Base-by-base conservation (phyloP, 2,888 invertebrate genomes). In the Nomada fabriciana region DNA sequence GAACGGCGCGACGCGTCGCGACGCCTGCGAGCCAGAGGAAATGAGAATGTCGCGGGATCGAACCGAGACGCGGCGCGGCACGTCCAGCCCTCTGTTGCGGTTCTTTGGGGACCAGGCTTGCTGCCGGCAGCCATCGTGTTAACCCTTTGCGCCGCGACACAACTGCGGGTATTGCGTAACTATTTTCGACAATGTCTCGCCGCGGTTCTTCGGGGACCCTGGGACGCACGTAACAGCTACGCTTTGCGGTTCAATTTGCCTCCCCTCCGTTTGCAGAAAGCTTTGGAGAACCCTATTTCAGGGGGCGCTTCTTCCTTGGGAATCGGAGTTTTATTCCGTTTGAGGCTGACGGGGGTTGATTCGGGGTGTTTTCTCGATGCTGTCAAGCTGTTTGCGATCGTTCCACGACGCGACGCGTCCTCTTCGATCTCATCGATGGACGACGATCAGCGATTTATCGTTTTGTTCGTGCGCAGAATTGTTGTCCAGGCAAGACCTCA, bases 31-130 rank as follows among this genome's bases (percentile, higher is more conserved):
- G 64, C 25, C 64, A 29, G 80, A 80, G 80, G 80, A 80, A 80
- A 80, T 81, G 80, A 81, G 82, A 81, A 81, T 67, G 80, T 73
- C 80, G 73, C 82, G 61, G 61, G 29, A 72, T 72, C 81, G 80
- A 80, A 80, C 67, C 50, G 81, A 72, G 80, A 60, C 25, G 55
- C 55, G 57, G 23, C 57, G 7, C 57, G 55, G 64, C 69, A 61
- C 81, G 82, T 80, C 82, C 82, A 36, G 61, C 57, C 59, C 50
- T 43, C 55, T 60, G 57, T 42, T 81, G 82, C 67, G 82, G 73
- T 72, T 67, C 80, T 73, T 80, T 61, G 65, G 80, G 73, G 73
- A 80, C 55, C 73, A 11, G 20, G 23, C 23, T 59, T 68, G 57
- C 69, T 59, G 60, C 79, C 55, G 76, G 59, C 78, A 78, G 78